Base-by-base conservation (phyloP, 1,140 invertebrate species). In the Myzus persicae region DNA sequence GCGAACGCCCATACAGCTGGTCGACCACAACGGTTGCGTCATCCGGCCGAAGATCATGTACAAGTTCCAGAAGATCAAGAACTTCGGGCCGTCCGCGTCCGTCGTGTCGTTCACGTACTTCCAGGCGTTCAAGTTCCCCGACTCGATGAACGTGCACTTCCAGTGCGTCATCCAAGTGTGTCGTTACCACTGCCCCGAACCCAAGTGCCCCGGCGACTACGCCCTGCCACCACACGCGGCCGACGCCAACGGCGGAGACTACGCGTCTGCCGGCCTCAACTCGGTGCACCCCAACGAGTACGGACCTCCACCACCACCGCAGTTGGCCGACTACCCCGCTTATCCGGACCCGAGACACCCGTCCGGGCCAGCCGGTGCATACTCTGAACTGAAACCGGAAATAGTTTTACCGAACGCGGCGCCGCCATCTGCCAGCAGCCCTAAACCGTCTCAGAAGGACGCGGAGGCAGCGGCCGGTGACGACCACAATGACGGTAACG, bases 111-210 rank as follows among this genome's bases (percentile, higher is more conserved):
- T 98, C 94, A 98, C 98, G 5, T 98, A 99, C 95, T 99, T 99
- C 97, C 94, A 95, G 95, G 98, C 98, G 2, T 99, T 99, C 96
- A 99, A 99, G 95, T 99, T 99, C 97, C 98, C 98, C 0, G 98
- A 99, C 95, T 98, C 98, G 24, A 99, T 99, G 98, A 98, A 99
- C 95, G 98, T 99, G 4, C 98, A 99, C 96, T 99, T 99, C 97
- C 98, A 99, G 95, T 99, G 98, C 95, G 98, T 98, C 4, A 99
- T 99, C 94, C 98, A 99, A 96, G 98, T 99, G 5, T 99, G 98
- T 94, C 96, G 98, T 93, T 98, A 98, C 95, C 98, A 98, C 95
- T 99, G 98, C 94, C 98, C 98, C 1, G 98, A 98, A 94, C 98
- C 98, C 2, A 98, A 98, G 95, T 98, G 98, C 95, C 97, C 96